A percentile compares a stretch with the other conserved stretches of the same genome.
Evolutionary conservation across 1,140 invertebrate genomes (phyloP).

Genomic region (Magallana gigas): DNA sequence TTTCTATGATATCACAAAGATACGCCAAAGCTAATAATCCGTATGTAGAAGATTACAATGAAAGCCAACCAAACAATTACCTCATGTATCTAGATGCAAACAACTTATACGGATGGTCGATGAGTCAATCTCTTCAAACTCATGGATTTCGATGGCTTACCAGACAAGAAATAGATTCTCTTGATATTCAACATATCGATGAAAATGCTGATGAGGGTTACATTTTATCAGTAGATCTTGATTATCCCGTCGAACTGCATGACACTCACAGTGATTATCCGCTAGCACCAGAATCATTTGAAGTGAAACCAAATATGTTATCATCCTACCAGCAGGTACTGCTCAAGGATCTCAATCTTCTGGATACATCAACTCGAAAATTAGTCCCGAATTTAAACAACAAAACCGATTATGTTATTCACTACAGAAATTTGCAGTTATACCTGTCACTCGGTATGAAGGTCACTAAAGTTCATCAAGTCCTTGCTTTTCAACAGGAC

Average conservation of each 20-base stretch:
- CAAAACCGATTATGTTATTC: conserved; percentile 55
- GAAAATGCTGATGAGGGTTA: conserved; percentile 69
- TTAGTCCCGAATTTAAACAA: conserved; percentile 56
- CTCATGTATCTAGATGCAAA: conserved; percentile 47
- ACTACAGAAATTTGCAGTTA: background rate
- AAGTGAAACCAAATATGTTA: conserved; percentile 30
- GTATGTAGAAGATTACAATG: conserved; percentile 37
- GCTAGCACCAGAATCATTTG: conserved; percentile 2
- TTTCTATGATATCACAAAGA: conserved; percentile 39
- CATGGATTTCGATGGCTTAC: conserved; percentile 34
- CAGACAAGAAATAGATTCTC: background rate
- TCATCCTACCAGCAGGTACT: conserved; percentile 28
- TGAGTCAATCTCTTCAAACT: conserved; percentile 31
- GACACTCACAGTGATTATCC: conserved; percentile 18
- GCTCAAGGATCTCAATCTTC: background rate
- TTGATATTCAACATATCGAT: conserved; percentile 38
- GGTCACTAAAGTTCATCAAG: background rate
- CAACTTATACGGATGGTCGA: conserved; percentile 44
- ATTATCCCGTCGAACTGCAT: conserved; percentile 51
- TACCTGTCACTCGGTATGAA: conserved; percentile 1
- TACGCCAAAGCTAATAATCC: conserved; percentile 49
- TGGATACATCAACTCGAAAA: conserved; percentile 44
- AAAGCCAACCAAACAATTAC: conserved; percentile 32
- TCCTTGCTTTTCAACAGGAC: conserved; percentile 67
- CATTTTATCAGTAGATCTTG: conserved; percentile 54